Evolutionary conservation across 2,797 vertebrate species (phyloP).

Genomic region (Sebastolobus alascanus): DNA sequence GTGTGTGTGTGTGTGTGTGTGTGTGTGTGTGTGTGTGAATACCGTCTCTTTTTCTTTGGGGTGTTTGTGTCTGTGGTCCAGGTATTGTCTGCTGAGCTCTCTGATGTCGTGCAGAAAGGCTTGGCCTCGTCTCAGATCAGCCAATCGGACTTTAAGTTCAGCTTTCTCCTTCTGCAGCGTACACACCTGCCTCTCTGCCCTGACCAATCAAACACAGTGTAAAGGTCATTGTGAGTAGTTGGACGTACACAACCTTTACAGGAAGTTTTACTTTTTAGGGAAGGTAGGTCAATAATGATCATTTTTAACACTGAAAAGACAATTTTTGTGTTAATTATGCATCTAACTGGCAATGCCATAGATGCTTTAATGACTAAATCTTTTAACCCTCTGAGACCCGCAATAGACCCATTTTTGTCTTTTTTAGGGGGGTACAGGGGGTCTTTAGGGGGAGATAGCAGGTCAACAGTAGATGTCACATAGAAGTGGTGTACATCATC

Average conservation of each 20-base stretch:
- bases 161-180: conserved; percentile 63
- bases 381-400: too few relatives aligned
- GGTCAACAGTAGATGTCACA: too few relatives aligned
- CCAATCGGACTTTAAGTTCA: conserved; percentile 48
- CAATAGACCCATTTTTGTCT: too few relatives aligned
- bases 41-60: conserved; percentile 64
- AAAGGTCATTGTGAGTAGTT: not conserved
- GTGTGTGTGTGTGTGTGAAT: not conserved
- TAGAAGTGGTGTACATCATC: too few relatives aligned
- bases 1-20: conserved; percentile 1
- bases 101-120: conserved; percentile 65
- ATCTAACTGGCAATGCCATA: not conserved
- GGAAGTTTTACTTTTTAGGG: not conserved
- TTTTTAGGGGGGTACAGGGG: too few relatives aligned
- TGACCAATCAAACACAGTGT: conserved; percentile 27
- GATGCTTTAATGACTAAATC: not conserved
- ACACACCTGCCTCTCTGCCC: conserved; percentile 58
- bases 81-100: conserved; percentile 60
- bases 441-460: too few relatives aligned
- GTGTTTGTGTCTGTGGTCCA: conserved; percentile 49
- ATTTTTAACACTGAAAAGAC: not conserved
- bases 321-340: not conserved
- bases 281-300: not conserved
- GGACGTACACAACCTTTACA: too few relatives aligned
- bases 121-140: conserved; percentile 60